phyloP scores from a whole-genome alignment of 2,113 vertebrate genomes.

The Atherinomorus stipes region DNA sequence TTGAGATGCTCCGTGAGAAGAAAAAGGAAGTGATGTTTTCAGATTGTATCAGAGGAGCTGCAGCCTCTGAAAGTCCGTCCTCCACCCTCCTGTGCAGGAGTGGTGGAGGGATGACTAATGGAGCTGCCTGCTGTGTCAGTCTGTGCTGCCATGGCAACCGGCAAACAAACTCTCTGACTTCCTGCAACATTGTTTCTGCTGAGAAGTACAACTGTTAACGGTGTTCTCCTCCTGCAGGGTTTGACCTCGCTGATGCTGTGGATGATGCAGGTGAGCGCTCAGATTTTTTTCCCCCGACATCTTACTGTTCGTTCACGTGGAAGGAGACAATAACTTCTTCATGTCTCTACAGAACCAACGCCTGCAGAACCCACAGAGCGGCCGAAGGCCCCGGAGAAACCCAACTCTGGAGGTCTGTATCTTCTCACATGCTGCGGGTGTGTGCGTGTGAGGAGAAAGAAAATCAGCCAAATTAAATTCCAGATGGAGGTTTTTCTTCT shows the following conservation, averaged over 20 bases:
- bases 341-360: not conserved
- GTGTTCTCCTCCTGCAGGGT: not conserved
- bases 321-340: not conserved
- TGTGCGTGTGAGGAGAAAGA: too few species aligned
- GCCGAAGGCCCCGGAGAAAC: not conserved
- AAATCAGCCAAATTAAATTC: too few species aligned
- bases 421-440: too few species aligned
- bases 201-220: too few species aligned
- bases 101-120: not conserved
- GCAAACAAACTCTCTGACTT: conserved; percentile 5
- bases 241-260: not conserved
- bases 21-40: not conserved
- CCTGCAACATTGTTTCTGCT: too few species aligned
- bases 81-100: not conserved
- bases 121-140: not conserved
- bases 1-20: not conserved
- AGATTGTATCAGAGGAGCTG: too few species aligned
- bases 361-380: conserved; percentile 18
- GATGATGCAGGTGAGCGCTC: not conserved
- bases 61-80: too few species aligned
- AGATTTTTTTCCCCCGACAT: too few species aligned
- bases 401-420: conserved; percentile 42
- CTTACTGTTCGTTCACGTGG: rapidly evolving
- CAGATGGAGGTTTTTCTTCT: too few species aligned
- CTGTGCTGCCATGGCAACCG: conserved; percentile 18